Evolutionary conservation across 2,113 vertebrate species (phyloP).

Genomic region (Fukomys damarensis): DNA sequence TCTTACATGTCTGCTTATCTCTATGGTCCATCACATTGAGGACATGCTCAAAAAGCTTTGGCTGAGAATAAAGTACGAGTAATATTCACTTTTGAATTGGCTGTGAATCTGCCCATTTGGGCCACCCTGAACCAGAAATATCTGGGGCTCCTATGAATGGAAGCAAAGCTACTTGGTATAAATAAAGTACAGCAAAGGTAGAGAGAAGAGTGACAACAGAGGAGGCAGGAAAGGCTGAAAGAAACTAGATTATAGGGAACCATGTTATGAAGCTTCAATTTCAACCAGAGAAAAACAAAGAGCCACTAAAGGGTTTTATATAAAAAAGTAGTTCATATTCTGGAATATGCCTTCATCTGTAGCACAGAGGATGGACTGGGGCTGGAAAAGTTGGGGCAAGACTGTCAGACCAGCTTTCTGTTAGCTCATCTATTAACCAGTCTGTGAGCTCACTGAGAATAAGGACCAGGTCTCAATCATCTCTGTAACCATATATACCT

Average conservation of each 20-base stretch:
- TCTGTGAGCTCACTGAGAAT: background rate
- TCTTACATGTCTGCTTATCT: background rate
- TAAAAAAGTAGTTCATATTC: background rate
- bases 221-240: background rate
- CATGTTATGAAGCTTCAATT: background rate
- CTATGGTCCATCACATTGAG: background rate
- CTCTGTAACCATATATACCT: background rate
- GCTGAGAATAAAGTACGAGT: background rate
- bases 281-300: conserved; percentile 18
- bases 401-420: background rate
- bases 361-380: background rate
- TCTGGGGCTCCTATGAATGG: background rate
- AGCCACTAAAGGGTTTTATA: background rate
- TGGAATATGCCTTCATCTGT: background rate
- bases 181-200: background rate
- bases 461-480: background rate
- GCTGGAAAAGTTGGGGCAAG: background rate
- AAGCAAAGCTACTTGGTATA: background rate
- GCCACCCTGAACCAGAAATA: background rate
- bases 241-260: background rate
- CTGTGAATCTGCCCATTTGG: background rate
- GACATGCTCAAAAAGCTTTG: background rate
- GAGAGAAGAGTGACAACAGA: background rate
- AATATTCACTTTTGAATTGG: background rate
- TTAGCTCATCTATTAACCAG: background rate